Base-by-base conservation (phyloP, 2,797 vertebrate species). In the Pempheris klunzingeri region DNA sequence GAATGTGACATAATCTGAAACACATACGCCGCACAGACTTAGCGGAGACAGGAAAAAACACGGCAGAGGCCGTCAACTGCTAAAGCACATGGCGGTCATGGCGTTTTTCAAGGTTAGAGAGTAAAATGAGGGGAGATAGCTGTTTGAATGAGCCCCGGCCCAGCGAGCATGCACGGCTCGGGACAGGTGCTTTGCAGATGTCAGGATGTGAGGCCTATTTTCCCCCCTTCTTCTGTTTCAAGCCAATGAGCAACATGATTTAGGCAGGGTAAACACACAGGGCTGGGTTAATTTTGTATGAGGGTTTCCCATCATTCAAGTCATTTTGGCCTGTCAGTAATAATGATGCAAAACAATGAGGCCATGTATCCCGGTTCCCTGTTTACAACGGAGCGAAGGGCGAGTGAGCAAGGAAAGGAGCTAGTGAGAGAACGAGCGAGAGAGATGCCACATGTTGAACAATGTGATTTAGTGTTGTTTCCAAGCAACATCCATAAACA, bases 171-270 rank as follows among this genome's bases (percentile, higher is more conserved):
- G 82, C 84, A 54, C 64, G 36, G 65, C 78, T 71, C 62, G 10
- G 85, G 87, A 90, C 94, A 95, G 93, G 92, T 95, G 92, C 90
- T 90, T 64, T 71, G 83, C 93, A 95, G 93, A 94, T 94, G 93
- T 93, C 91, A 88, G 88, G 91, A 94, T 90, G 87, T 92, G 84
- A 90, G 74, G 72, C 77, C 77, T 77, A 11, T 7, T 11, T 14
- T 5, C 59, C 50, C 70, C 74, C 66, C 28, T 60, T 82, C 82
- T 75, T 84, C 85, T 82, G 84, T 80, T 88, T 78, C 62, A 64
- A 80, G 76, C 87, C 84, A 88, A 87, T 71, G 80, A 88, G 86
- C 88, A 84, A 88, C 90, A 84, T 82, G 86, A 90, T 78, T 90
- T 79, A 80, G 78, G 71, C 73, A 49, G 82, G 74, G 86, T 94